Conservation (phyloP, 2,888 invertebrate species). For the Drosophila limbata region DNA sequence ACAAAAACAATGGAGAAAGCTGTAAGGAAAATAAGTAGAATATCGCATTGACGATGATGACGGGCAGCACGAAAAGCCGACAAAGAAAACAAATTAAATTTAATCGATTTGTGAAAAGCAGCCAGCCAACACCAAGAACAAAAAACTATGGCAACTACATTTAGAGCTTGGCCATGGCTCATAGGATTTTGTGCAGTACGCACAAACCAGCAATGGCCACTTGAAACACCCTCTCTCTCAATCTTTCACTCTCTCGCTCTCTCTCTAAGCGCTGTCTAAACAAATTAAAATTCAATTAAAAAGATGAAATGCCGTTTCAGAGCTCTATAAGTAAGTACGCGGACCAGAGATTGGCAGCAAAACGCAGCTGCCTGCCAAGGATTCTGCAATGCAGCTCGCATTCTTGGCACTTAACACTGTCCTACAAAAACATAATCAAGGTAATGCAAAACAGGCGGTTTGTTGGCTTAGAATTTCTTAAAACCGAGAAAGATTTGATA, state of each 20-base stretch:
- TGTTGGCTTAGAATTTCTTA: background rate
- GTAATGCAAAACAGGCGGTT: background rate
- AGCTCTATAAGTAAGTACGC: conserved; percentile 50
- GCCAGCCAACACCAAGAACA: conserved; percentile 35
- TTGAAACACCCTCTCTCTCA: conserved; percentile 24
- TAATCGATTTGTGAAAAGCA: conserved; percentile 78
- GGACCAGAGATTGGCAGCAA: conserved; percentile 26
- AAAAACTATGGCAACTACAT: conserved; percentile 22
- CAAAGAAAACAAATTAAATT: conserved; percentile 80
- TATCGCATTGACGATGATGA: conserved; percentile 40
- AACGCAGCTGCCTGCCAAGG: conserved; percentile 14
- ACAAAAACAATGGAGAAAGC: conserved; percentile 33
- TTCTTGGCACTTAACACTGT: conserved; percentile 26
- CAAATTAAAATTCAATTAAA: conserved; percentile 85
- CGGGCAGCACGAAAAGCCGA: conserved; percentile 57
- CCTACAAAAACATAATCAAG: conserved; percentile 4
- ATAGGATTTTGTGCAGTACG: conserved; percentile 58
- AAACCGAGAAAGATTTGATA: background rate
- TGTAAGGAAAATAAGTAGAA: conserved; percentile 28
- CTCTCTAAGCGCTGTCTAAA: conserved; percentile 79
- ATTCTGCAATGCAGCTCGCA: conserved; percentile 12
- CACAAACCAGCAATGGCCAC: conserved; percentile 42
- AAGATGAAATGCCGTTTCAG: conserved; percentile 83
- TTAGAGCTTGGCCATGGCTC: conserved; percentile 50
- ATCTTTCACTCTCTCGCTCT: background rate